These are phyloP conservation scores for Coendou prehensilis DNA, from an alignment of 2,797 vertebrate species.

Conservation along the genomic window DNA sequence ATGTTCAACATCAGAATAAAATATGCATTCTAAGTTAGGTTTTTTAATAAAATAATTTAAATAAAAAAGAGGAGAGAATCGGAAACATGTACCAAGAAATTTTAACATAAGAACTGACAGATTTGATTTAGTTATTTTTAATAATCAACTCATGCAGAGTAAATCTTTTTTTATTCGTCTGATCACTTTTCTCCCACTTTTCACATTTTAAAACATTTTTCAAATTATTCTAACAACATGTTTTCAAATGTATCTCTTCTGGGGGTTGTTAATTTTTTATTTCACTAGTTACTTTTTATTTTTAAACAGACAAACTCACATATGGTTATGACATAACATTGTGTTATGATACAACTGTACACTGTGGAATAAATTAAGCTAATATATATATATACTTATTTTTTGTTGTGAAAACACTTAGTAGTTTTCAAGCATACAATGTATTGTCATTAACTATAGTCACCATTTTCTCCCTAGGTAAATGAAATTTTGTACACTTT, in stretches of 20 bases:
- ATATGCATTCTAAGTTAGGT: background rate
- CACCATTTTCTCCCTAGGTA: background rate
- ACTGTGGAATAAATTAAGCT: background rate
- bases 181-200: background rate
- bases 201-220: background rate
- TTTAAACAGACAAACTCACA: background rate
- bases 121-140: background rate
- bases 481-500: too few species aligned
- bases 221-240: background rate
- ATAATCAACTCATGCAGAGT: background rate
- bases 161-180: background rate
- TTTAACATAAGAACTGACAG: background rate
- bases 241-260: background rate
- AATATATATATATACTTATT: background rate
- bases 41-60: slow-evolving; percentile 7
- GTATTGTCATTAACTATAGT: background rate
- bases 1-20: background rate
- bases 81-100: background rate
- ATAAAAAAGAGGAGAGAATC: background rate
- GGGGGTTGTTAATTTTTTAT: background rate
- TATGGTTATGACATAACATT: background rate
- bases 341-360: background rate
- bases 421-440: background rate
- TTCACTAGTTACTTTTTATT: background rate
- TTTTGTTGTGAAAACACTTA: background rate